Conservation (phyloP, 2,888 invertebrate species). For the Thumatha senex region DNA sequence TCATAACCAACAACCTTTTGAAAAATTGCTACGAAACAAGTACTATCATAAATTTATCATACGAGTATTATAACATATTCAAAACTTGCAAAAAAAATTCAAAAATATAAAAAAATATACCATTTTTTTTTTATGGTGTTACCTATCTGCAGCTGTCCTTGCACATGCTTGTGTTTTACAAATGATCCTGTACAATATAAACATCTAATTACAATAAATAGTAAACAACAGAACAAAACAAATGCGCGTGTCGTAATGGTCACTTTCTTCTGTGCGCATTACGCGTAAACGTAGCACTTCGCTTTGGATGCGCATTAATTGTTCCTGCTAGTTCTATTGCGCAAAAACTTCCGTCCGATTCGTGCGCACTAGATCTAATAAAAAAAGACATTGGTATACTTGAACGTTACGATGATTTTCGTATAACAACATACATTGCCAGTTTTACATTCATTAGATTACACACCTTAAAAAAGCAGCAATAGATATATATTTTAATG, state of each 20-base stretch:
- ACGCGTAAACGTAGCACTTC: constrained; percentile 60
- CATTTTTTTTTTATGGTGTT: too few relatives aligned
- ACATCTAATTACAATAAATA: background rate
- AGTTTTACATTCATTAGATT: background rate
- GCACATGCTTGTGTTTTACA: too few relatives aligned
- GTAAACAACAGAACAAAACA: constrained; percentile 39
- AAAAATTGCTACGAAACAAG: too few relatives aligned
- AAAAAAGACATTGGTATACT: background rate
- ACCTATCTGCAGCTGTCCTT: too few relatives aligned
- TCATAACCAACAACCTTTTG: too few relatives aligned
- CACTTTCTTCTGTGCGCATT: constrained; percentile 62
- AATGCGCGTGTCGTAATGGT: constrained; percentile 49
- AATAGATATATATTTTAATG: background rate
- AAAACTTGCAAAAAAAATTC: too few relatives aligned
- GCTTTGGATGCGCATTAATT: constrained; percentile 53
- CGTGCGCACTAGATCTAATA: constrained; percentile 22
- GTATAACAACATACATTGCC: background rate
- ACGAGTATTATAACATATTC: too few relatives aligned
- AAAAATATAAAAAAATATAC: too few relatives aligned
- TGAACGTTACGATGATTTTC: background rate
- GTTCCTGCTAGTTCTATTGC: constrained; percentile 56
- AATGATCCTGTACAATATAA: too few relatives aligned
- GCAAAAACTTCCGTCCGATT: constrained; percentile 62
- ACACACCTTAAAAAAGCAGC: background rate
- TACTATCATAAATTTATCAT: too few relatives aligned